Base-by-base conservation (phyloP, 2,888 invertebrate genomes). In the Netelia melanura region DNA sequence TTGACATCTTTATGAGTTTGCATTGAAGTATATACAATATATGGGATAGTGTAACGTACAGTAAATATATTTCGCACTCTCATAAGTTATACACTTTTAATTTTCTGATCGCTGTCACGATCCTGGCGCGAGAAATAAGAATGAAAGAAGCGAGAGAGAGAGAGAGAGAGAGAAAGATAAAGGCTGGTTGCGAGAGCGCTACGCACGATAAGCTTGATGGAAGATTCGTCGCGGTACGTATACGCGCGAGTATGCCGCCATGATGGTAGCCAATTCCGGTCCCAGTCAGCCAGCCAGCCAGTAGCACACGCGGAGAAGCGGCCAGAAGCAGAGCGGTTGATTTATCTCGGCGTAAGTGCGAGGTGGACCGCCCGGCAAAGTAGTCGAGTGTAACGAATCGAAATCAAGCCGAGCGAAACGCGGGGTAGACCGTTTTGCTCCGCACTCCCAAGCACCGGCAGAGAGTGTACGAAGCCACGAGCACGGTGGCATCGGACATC, bases 301-400 rank as follows among this genome's bases (percentile, higher is more conserved):
- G 78, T 11, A 67, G 72, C 58, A 80, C 64, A 65, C 71, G 72
- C 72, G 72, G 72, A 80, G 80, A 80, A 72, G 58, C 65, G 48
- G 65, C 56, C 56, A 65, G 78, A 44, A 72, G 78, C 74, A 10
- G 54, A 76, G 71, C 71, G 25, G 82, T 86, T 87, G 86, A 86
- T 87, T 86, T 87, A 87, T 87, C 81, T 81, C 68, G 78, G 72
- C 80, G 74, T 86, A 86, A 87, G 85, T 84, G 76, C 85, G 71
- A 84, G 67, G 82, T 82, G 84, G 80, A 76, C 84, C 84, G 77
- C 85, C 78, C 80, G 70, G 86, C 70, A 75, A 84, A 86, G 83
- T 83, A 80, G 81, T 79, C 83, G 86, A 81, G 85, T 80, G 83
- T 87, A 74, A 86, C 86, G 65, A 84, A 87, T 87, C 79, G 76